These are phyloP conservation scores for Linnaemya vulpina DNA, from an alignment of 2,888 invertebrate genomes.

Conservation along the genomic window DNA sequence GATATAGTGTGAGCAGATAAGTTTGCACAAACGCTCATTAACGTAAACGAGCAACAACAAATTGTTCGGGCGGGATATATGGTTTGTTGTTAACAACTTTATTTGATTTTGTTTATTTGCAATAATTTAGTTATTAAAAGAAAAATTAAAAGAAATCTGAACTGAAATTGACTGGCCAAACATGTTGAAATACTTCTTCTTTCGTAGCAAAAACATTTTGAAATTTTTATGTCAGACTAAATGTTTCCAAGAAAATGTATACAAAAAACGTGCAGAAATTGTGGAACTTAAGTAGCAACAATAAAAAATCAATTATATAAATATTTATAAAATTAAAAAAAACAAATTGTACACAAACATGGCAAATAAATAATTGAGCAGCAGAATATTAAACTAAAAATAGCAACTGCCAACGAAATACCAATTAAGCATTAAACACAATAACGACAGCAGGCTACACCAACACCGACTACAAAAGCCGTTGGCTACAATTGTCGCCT, in stretches of 20 bases:
- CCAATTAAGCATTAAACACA: too few relatives aligned
- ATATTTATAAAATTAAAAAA: neutral
- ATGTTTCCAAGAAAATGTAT: conserved; percentile 51
- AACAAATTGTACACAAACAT: conserved; percentile 18
- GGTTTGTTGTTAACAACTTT: neutral
- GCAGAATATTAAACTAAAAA: conserved; percentile 35
- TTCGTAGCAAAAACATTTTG: conserved; percentile 18
- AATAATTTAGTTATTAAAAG: neutral
- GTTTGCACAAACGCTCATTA: too few relatives aligned
- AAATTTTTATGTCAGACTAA: conserved; percentile 52
- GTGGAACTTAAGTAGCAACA: conserved; percentile 25
- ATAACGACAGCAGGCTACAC: too few relatives aligned
- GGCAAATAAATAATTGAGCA: conserved; percentile 19
- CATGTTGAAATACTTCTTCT: conserved; percentile 31
- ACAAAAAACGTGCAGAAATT: conserved; percentile 26
- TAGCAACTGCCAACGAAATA: conserved; percentile 3
- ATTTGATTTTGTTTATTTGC: neutral
- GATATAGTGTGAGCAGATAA: too few relatives aligned
- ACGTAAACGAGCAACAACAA: too few relatives aligned
- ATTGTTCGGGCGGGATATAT: too few relatives aligned
- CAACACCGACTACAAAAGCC: too few relatives aligned
- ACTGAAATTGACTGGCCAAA: neutral
- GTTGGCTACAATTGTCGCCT: too few relatives aligned
- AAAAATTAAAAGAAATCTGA: neutral
- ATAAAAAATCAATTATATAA: neutral